These are phyloP conservation scores for Equus quagga DNA, from an alignment of 2,113 vertebrate genomes.

Conservation along the genomic window DNA sequence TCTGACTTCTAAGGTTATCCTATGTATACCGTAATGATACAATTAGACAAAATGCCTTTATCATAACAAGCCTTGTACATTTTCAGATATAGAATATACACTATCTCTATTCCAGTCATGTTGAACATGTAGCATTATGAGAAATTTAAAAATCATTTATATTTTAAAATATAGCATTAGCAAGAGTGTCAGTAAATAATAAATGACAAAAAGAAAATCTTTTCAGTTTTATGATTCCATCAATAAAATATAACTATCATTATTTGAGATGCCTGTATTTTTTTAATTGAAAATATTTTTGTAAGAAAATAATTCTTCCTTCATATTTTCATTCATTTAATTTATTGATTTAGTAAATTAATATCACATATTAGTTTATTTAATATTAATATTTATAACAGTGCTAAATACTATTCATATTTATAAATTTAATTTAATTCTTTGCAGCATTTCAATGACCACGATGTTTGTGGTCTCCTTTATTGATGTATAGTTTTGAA, in stretches of 20 bases:
- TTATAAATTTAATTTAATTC: neutral
- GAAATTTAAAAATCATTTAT: neutral
- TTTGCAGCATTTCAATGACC: constrained; percentile 3
- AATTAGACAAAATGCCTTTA: neutral
- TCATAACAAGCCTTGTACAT: neutral
- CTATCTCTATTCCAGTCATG: neutral
- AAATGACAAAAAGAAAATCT: neutral
- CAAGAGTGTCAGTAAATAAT: neutral
- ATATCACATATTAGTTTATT: neutral
- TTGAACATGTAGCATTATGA: neutral
- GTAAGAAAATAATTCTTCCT: constrained; percentile 1
- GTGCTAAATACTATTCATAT: neutral
- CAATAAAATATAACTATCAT: neutral
- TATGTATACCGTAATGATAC: neutral
- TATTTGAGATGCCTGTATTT: neutral
- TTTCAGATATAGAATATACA: neutral
- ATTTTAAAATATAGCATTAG: constrained; percentile 32
- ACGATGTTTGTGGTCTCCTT: neutral
- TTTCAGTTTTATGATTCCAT: neutral
- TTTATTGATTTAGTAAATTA: constrained; percentile 36
- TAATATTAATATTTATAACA: constrained; percentile 45
- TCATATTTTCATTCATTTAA: constrained; percentile 6
- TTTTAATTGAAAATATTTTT: constrained; percentile 3
- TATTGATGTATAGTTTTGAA: neutral
- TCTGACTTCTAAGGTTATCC: neutral